Percentiles rank a stretch among this genome's conserved stretches.
Conservation (phyloP, 2,888 invertebrate genomes). For the Heliconius aoede region DNA sequence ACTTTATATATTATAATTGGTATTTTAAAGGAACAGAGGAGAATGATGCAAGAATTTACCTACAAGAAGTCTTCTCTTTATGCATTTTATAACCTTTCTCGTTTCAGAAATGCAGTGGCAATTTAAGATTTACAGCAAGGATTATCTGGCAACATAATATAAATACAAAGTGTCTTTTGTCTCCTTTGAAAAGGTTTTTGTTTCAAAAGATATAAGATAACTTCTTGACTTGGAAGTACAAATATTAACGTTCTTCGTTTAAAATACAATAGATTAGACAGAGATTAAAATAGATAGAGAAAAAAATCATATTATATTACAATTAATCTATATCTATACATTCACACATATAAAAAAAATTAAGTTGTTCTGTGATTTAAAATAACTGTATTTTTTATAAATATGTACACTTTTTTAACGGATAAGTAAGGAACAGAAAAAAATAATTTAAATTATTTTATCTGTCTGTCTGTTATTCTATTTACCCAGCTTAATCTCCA, state of each 20-base stretch:
- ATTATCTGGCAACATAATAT: neutral
- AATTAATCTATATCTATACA: too few relatives aligned
- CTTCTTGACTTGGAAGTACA: neutral
- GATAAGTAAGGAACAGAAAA: too few relatives aligned
- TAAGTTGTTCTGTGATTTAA: too few relatives aligned
- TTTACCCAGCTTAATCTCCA: too few relatives aligned
- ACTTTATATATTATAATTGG: neutral
- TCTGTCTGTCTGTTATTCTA: too few relatives aligned
- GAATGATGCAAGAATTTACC: neutral
- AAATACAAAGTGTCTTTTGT: neutral
- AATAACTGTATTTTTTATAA: too few relatives aligned
- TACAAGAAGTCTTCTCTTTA: neutral
- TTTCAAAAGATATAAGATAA: neutral
- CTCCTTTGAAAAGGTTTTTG: neutral
- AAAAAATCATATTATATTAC: too few relatives aligned
- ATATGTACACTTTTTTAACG: too few relatives aligned
- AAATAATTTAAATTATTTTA: too few relatives aligned
- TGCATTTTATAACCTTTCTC: constrained; percentile 3
- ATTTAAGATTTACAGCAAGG: neutral
- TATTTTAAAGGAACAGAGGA: neutral
- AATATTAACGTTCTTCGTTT: neutral
- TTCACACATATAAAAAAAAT: too few relatives aligned
- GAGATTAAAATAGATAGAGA: too few relatives aligned
- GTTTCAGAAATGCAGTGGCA: constrained; percentile 4
- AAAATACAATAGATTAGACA: too few relatives aligned